Percentiles rank a stretch among this genome's conserved stretches.
Conservation (phyloP, 2,113 vertebrate species). For the Apodemus speciosus region DNA sequence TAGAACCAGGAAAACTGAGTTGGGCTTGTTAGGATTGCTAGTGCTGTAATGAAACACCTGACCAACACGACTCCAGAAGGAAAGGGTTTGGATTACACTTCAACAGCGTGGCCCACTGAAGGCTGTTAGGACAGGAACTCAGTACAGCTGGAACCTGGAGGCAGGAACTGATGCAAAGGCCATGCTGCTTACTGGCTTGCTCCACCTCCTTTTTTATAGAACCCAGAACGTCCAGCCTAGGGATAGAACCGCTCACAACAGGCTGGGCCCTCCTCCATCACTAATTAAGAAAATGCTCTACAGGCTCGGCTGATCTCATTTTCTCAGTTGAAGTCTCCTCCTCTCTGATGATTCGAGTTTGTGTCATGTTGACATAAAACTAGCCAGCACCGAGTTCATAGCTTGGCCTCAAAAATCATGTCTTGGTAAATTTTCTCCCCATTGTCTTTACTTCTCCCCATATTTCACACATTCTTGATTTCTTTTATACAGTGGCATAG, state of each 20-base stretch:
- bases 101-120: background rate
- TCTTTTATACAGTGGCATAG: conserved; percentile 10
- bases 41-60: background rate
- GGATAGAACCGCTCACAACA: background rate
- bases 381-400: background rate
- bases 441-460: conserved; percentile 1
- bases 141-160: background rate
- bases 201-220: background rate
- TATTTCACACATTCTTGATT: background rate
- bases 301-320: background rate
- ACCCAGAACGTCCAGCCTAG: background rate
- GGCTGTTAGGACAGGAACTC: background rate
- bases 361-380: background rate
- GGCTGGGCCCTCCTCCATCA: too few species aligned
- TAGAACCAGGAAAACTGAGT: background rate
- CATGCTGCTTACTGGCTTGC: background rate
- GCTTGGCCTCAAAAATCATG: background rate
- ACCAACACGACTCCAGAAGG: background rate
- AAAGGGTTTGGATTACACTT: background rate
- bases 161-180: background rate
- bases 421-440: background rate
- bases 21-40: background rate
- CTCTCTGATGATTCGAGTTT: background rate
- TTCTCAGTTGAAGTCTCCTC: background rate
- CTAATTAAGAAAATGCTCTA: too few species aligned